Percentiles rank a stretch among this genome's conserved stretches.
Evolutionary conservation across 2,113 vertebrate genomes (phyloP).

Genomic region (Microcebus murinus): DNA sequence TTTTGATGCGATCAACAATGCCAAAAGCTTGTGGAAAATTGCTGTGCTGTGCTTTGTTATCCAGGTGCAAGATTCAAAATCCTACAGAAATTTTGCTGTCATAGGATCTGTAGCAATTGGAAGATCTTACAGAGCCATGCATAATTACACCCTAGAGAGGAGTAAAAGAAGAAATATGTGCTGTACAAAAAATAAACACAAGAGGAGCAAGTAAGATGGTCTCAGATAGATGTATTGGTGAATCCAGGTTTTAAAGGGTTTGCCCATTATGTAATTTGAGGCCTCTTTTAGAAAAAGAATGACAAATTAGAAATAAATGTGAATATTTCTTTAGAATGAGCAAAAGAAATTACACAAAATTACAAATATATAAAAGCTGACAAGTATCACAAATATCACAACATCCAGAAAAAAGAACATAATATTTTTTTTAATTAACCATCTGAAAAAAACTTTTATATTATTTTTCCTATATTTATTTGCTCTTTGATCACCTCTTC

Average conservation of each 20-base stretch:
- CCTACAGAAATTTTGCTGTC: background rate
- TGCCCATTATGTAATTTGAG: background rate
- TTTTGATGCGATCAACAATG: background rate
- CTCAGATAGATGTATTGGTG: background rate
- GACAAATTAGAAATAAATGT: background rate
- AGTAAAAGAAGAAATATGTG: background rate
- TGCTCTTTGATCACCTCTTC: background rate
- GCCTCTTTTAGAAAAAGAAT: background rate
- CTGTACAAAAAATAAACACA: background rate
- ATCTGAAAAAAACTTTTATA: background rate
- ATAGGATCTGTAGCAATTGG: background rate
- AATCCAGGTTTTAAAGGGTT: background rate
- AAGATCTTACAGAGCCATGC: background rate
- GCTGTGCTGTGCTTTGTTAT: background rate
- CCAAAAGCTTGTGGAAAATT: background rate
- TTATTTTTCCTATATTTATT: background rate
- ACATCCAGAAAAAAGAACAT: background rate
- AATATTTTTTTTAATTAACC: conserved; percentile 40
- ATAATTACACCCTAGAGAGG: background rate
- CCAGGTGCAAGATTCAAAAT: background rate
- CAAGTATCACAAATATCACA: background rate
- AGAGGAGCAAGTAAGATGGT: background rate
- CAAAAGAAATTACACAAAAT: background rate
- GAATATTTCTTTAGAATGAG: background rate
- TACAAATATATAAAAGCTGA: background rate